phyloP scores from a whole-genome alignment of 2,113 vertebrate species.

The Rafetus swinhoei region DNA sequence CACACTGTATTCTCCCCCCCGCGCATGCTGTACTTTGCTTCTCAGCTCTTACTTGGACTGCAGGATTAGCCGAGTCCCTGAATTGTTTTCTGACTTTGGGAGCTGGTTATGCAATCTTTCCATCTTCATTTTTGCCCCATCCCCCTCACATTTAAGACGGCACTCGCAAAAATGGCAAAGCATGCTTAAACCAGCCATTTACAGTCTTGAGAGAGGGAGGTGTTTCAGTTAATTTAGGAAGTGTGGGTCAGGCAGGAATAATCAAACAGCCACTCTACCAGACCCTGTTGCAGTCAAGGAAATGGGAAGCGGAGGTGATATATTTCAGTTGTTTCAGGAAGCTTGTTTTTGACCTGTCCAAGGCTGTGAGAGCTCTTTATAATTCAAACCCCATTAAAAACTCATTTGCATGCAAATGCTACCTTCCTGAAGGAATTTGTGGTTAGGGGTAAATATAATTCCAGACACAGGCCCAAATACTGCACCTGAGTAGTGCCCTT shows the following conservation, averaged over 20 bases:
- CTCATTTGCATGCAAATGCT: neutral
- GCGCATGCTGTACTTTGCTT: neutral
- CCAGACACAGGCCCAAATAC: fast-evolving
- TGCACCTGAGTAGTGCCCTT: fast-evolving
- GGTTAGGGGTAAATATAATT: fast-evolving
- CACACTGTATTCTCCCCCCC: neutral
- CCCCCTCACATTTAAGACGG: neutral
- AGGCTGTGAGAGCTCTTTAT: neutral
- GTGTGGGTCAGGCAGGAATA: fast-evolving
- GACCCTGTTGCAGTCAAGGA: fast-evolving
- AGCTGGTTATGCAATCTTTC: neutral
- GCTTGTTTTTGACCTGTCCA: neutral
- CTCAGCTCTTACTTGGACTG: conserved; percentile 1
- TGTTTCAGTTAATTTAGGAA: neutral
- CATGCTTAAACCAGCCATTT: fast-evolving
- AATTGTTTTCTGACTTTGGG: conserved; percentile 6
- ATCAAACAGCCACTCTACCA: neutral
- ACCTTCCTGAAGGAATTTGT: neutral
- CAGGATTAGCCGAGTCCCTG: neutral
- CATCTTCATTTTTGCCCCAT: neutral
- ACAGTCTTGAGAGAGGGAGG: neutral
- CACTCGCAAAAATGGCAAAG: neutral
- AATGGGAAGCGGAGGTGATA: fast-evolving
- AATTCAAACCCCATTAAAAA: neutral
- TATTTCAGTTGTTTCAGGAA: neutral